Evolutionary conservation across 2,888 invertebrate species (phyloP), one percentile per base, ranked within the genome.

Genomic region (Tachina fera): DNA sequence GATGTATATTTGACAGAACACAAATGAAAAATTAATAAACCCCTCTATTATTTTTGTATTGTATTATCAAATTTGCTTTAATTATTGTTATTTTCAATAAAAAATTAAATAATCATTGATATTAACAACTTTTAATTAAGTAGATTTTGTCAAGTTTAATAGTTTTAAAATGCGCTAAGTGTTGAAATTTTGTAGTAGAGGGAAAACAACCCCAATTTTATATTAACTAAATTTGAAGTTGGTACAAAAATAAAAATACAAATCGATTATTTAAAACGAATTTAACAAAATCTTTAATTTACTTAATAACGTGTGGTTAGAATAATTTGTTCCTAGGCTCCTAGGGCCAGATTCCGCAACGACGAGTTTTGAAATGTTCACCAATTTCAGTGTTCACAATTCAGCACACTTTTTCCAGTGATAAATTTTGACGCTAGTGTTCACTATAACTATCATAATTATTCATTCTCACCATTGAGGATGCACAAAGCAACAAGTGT

Each of bases 1-100:
- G 43, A 41, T 47, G 47, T 67, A 61, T 61, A 79, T 72, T 85
- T 85, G 74, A 78, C 63, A 85, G 77, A 68, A 77, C 56, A 41
- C 53, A 63, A 49, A 39, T 63, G n/a, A 53, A 70, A 58, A 56
- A 22, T 49, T 58, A 43, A 14, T 10, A 16, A 60, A 60, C n/a
- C 16, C 58, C 31, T 58, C n/a, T 31, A 31, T 31, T n/a, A n/a
- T 31, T 31, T 31, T 6, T 31, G 6, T 31, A 0, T 0, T 31
- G 13, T 22, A 58, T 14, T 39, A n/a, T n/a, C n/a, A n/a, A n/a
- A n/a, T 22, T 22, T 47, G 16, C 47, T 82, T 68, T 47, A 58
- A 75, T 67, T 58, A 61, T 58, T 72, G 70, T 45, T 72, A 74
- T 31, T 63, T 79, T 19, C 47, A 72, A 80, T 70, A n/a, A 63